Evolutionary conservation across 1,140 invertebrate genomes (phyloP).

Genomic region (Physella acuta): DNA sequence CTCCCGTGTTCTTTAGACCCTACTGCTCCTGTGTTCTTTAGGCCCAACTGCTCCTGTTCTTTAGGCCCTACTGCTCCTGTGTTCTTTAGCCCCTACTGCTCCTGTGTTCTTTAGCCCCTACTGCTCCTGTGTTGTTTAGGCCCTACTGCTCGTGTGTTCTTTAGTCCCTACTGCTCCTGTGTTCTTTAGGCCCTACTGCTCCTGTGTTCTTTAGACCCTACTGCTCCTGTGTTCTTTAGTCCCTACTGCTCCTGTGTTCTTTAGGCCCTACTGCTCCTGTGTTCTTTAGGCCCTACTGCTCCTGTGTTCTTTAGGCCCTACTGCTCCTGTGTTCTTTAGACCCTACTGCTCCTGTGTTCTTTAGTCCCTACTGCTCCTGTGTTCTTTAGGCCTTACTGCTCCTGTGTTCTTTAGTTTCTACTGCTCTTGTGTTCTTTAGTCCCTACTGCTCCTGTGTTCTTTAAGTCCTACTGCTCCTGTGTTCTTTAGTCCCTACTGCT

Average conservation of each 20-base stretch:
- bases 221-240: not conserved
- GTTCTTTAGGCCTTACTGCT: no score
- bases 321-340: no score
- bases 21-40: not conserved
- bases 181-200: not conserved
- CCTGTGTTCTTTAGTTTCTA: no score
- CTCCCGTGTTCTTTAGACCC: not conserved
- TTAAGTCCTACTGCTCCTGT: no score
- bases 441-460: no score
- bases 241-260: not conserved
- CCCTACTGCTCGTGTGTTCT: conserved; percentile 13
- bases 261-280: no score
- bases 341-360: no score
- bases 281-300: no score
- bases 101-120: conserved; percentile 19
- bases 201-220: not conserved
- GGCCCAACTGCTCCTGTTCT: not conserved
- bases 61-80: not conserved
- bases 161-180: conserved; percentile 3
- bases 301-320: no score
- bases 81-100: conserved; percentile 11
- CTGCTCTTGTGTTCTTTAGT: no score
- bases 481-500: no score
- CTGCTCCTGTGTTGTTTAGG: conserved; percentile 1
- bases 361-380: no score